These are phyloP conservation scores for Rhyacophila brunnea DNA, from an alignment of 1,140 invertebrate genomes.

Conservation along the genomic window DNA sequence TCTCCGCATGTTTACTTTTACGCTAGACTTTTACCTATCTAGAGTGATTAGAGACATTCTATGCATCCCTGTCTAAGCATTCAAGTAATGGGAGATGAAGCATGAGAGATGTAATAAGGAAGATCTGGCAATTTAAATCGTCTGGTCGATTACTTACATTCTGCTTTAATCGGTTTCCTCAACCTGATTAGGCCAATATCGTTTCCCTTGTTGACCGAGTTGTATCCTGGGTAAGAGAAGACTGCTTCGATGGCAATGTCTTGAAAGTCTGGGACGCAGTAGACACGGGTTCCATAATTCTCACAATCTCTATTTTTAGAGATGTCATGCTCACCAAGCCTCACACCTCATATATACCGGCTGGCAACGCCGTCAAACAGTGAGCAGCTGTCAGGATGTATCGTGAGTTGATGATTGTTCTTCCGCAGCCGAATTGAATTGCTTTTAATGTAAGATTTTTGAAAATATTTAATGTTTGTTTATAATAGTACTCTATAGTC, in stretches of 20 bases:
- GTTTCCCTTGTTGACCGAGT: too few species aligned
- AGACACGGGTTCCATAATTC: conserved; percentile 34
- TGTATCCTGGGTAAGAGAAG: conserved; percentile 47
- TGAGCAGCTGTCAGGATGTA: conserved; percentile 66
- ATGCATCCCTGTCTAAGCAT: too few species aligned
- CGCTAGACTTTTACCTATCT: too few species aligned
- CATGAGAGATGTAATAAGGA: too few species aligned
- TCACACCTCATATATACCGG: conserved; percentile 49
- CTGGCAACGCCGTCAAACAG: conserved; percentile 35
- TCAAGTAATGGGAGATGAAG: too few species aligned
- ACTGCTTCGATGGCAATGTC: conserved; percentile 44
- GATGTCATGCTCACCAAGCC: conserved; percentile 64
- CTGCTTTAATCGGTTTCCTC: conserved; percentile 47
- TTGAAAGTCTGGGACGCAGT: conserved; percentile 44
- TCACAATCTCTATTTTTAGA: conserved; percentile 56
- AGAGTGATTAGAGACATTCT: too few species aligned
- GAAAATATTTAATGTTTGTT: too few species aligned
- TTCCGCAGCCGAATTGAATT: conserved; percentile 41
- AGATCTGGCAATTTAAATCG: too few species aligned
- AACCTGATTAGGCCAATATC: conserved; percentile 67
- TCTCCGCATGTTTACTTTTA: too few species aligned
- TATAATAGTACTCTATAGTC: too few species aligned
- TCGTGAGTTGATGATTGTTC: conserved; percentile 48
- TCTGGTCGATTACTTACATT: too few species aligned
- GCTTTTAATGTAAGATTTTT: too few species aligned